Percentiles rank a stretch among this genome's conserved stretches.
Conservation (phyloP, 35 echinoderm and acorn worm genomes). For the Nesometra sesokonis region DNA sequence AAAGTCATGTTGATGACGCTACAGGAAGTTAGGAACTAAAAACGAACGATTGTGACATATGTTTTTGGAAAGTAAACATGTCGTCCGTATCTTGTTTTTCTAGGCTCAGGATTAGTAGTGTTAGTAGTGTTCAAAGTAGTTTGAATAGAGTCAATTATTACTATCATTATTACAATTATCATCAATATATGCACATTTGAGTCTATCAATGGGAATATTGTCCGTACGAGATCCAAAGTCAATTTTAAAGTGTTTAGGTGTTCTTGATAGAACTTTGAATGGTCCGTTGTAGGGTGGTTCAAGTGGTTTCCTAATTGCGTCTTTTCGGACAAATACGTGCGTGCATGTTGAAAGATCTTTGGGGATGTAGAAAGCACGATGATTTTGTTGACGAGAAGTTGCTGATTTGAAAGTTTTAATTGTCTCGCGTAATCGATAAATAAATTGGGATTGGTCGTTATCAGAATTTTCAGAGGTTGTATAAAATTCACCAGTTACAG, state of each 20-base stretch:
- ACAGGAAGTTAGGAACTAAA: too few species aligned
- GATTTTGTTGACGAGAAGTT: too few species aligned
- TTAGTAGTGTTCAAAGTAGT: background rate
- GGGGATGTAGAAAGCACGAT: background rate
- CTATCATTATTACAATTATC: background rate
- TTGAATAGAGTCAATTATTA: too few species aligned
- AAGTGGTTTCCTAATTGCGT: slow-evolving; percentile 21
- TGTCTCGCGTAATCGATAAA: background rate
- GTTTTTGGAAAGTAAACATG: too few species aligned
- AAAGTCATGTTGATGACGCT: too few species aligned
- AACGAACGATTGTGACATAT: too few species aligned
- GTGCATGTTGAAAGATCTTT: slow-evolving; percentile 22
- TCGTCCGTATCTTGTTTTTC: too few species aligned
- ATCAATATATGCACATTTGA: background rate
- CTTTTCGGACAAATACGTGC: slow-evolving; percentile 31
- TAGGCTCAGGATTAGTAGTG: background rate
- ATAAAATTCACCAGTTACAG: slow-evolving; percentile 19
- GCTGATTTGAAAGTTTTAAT: slow-evolving; percentile 3
- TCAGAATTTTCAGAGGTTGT: background rate
- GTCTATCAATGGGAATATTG: slow-evolving; percentile 25
- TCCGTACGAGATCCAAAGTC: background rate
- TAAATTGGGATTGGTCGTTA: slow-evolving; percentile 12
- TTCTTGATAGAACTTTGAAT: slow-evolving; percentile 2
- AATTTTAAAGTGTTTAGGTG: slow-evolving; percentile 13
- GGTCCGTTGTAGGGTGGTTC: slow-evolving; percentile 37